Evolutionary conservation across 2,797 vertebrate species (phyloP), one percentile per base, ranked within the genome.

Genomic region (Hydrolagus colliei): DNA sequence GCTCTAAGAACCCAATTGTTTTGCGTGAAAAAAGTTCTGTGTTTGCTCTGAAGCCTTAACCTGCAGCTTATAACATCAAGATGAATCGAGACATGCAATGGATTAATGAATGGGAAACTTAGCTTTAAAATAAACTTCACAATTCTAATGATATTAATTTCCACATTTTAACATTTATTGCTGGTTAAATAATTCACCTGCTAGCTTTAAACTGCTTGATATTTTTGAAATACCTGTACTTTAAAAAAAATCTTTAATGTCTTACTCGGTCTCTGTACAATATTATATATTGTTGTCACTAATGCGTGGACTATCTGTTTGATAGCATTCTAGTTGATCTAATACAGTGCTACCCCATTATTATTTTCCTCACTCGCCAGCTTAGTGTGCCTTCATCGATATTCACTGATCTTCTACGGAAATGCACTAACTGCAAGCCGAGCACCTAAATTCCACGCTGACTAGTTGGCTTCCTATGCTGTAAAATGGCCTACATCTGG

Each of bases 121-220:
- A 71, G 32, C 11, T 84, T 41, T 32, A 65, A 80, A 63, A 67
- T 10, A 80, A 32, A 80, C 16, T 35, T 84, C 32, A 14, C 65
- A n/a, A 41, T 52, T 68, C 67, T 41, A 82, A 20, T 68, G 27
- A 20, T 68, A 32, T 67, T 65, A 18, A 32, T 9, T 82, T 82
- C 1, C 41, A 10, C 22, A 10, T 16, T 2, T 84, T 14, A 77
- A 65, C 78, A 35, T 10, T 84, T 35, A 71, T 18, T 4, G n/a
- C 65, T 0, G 0, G 65, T 84, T 84, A 52, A 71, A 84, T 84
- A 84, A 82, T 84, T 84, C 32, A 84, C 52, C 41, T 35, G 13
- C 9, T 4, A 13, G 65, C 68, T 71, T 52, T 68, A 67, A 68
- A 16, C 41, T 12, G n/a, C 65, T 71, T 63, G 71, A 84, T 71